Evolutionary conservation across 2,113 vertebrate genomes (phyloP).

Genomic region (Rhombomys opimus): DNA sequence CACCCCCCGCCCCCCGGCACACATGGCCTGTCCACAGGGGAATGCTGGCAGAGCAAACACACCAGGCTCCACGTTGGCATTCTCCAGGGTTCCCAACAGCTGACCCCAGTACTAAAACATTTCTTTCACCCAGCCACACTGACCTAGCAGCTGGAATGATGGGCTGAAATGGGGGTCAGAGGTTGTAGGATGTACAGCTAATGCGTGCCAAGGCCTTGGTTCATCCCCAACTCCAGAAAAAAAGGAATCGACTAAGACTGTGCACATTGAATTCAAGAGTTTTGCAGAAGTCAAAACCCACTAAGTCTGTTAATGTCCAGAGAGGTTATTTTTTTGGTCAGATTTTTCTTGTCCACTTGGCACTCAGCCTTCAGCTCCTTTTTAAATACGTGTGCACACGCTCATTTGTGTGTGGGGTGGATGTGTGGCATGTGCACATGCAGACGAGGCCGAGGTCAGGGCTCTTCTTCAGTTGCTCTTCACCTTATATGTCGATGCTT

Average conservation of each 20-base stretch:
- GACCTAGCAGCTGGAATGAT: not conserved
- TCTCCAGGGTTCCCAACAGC: not conserved
- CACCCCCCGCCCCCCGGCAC: rapidly evolving
- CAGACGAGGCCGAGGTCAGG: too few relatives aligned
- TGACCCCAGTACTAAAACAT: not conserved
- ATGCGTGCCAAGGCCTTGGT: not conserved
- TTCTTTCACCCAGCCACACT: not conserved
- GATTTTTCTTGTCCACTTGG: not conserved
- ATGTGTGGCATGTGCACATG: not conserved
- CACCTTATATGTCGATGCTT: too few relatives aligned
- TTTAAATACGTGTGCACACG: not conserved
- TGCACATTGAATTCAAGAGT: not conserved
- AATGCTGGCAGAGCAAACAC: not conserved
- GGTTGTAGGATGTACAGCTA: not conserved
- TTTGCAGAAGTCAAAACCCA: not conserved
- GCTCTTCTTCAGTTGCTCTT: not conserved
- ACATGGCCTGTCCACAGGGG: too few relatives aligned
- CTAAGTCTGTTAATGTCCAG: not conserved
- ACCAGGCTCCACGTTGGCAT: not conserved
- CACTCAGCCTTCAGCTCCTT: not conserved
- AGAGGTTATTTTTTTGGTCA: not conserved
- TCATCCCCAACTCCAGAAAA: not conserved
- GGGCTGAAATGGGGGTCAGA: not conserved
- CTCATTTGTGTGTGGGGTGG: too few relatives aligned
- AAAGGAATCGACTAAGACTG: not conserved